Evolutionary conservation across 2,797 vertebrate species (phyloP), one percentile per base, ranked within the genome.

Genomic region (Acridotheres tristis): DNA sequence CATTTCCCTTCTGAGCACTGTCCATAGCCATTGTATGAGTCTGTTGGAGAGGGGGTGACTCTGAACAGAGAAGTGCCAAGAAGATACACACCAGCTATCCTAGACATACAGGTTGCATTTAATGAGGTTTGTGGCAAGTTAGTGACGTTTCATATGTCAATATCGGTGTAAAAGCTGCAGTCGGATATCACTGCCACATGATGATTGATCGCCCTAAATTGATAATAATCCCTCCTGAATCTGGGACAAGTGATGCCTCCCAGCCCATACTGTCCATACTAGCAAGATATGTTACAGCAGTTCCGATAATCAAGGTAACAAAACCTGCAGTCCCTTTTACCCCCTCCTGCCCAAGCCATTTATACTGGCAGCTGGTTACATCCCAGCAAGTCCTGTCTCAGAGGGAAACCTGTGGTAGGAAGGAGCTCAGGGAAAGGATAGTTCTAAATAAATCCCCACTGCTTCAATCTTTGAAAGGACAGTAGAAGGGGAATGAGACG

Each of bases 11-110:
- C 47, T 51, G 21, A 84, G 43, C 26, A 21, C 50, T 3, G 1
- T 27, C 66, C 5, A 0, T 8, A 53, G 43, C 16, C 1, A 0
- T 17, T 2, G 0, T 16, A 25, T 5, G 47, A 53, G 11, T 48
- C 51, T 73, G 55, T 47, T 55, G 23, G 80, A 69, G 45, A 19
- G 0, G 1, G 17, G 36, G 10, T 67, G 53, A 18, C 61, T 55
- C n/a, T 19, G 16, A 61, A 17, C 10, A 22, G 3, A 27, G 65
- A 36, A 29, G 26, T 4, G 42, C 16, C 36, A 30, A n/a, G 17
- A 16, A 54, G 40, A 23, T 30, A 15, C 61, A 22, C 30, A 36
- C 17, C 25, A 61, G 50, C 67, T 66, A 55, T 10, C 1, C 0
- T 1, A 40, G 54, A 13, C 50, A 26, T 5, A 14, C 23, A 81